Evolutionary conservation across 30 jellyfish, hydroid and myxozoan genomes (phyloP), one percentile per base, ranked within the genome.

Genomic region (Aurelia coerulea): DNA sequence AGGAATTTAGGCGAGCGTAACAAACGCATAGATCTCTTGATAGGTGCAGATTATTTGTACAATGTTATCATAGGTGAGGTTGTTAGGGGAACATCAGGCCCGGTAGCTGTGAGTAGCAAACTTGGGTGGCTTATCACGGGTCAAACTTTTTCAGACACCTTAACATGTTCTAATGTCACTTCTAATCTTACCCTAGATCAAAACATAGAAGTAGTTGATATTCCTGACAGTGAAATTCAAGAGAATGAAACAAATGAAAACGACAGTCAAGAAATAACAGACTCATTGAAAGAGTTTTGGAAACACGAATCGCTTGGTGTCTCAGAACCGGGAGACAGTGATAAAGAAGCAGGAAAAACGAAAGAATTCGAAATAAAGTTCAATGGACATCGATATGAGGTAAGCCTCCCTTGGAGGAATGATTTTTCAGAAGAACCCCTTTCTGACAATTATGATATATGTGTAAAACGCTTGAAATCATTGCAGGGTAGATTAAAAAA

Each of bases 51-150:
- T 56, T 59, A 81, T 69, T 81, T 66, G 37, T 59, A 81, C 68
- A 74, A 68, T 81, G 34, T 81, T 29, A 83, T 80, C n/a, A 9
- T 29, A 53, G 90, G 91, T 32, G 76, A 81, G 13, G 80, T 81
- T 41, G 34, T 81, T 32, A 81, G 70, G 46, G 91, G 91, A 14
- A 81, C 74, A 71, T 49, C 51, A 59, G 91, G 91, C 29, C 91
- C 91, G 9, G 84, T 53, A 66, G 91, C 84, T 17, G 76, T 81
- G 6, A 80, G 90, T 58, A 80, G 90, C 72, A 80, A 65, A 68
- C 83, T 80, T 49, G 90, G 90, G 70, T 81, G 91, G 91, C 85
- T 81, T 3, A 29, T 81, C 51, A 52, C 85, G 12, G 91, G 91
- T 19, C 91, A 84, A 13, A 83, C 63, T 58, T 17, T 10, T 14